phyloP scores from a whole-genome alignment of 2,797 vertebrate species.

The Siniperca obscura region DNA sequence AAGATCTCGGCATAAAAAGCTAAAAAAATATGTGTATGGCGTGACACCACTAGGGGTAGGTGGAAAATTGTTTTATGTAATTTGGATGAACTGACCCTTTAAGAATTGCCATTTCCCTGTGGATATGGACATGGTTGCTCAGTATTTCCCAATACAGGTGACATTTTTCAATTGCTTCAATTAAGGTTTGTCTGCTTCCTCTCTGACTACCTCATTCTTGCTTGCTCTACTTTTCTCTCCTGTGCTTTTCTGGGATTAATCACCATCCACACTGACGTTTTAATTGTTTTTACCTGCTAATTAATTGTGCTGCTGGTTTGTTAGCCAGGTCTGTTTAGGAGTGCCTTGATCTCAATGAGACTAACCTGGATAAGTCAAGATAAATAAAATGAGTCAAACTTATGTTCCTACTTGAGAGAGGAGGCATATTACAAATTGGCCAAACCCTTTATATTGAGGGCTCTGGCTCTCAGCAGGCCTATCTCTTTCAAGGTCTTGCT shows the following conservation, averaged over 20 bases:
- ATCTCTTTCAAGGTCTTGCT: constrained; percentile 74
- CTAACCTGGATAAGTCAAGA: constrained; percentile 61
- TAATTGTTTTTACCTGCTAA: constrained; percentile 51
- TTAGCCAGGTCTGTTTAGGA: constrained; percentile 15
- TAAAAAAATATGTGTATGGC: neutral
- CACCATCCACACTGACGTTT: constrained; percentile 35
- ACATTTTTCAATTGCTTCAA: constrained; percentile 13
- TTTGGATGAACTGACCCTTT: constrained; percentile 4
- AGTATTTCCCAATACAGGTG: constrained; percentile 14
- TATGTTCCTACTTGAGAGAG: constrained; percentile 37
- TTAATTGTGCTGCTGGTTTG: constrained; percentile 26
- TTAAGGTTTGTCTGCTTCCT: constrained; percentile 30
- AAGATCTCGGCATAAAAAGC: neutral
- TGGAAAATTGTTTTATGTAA: neutral
- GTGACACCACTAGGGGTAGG: neutral
- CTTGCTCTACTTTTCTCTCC: constrained; percentile 50
- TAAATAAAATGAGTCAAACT: constrained; percentile 54
- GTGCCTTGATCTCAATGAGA: constrained; percentile 40
- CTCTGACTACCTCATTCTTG: constrained; percentile 20
- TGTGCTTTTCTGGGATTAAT: constrained; percentile 37
- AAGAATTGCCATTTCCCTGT: neutral
- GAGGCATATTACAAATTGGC: constrained; percentile 58
- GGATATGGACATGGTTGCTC: neutral
- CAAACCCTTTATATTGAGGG: constrained; percentile 54
- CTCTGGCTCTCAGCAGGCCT: constrained; percentile 60